A percentile compares a stretch with the other conserved stretches of the same genome.
These are phyloP conservation scores for Camponotus fellah DNA, from an alignment of 2,888 invertebrate species.

Conservation along the genomic window DNA sequence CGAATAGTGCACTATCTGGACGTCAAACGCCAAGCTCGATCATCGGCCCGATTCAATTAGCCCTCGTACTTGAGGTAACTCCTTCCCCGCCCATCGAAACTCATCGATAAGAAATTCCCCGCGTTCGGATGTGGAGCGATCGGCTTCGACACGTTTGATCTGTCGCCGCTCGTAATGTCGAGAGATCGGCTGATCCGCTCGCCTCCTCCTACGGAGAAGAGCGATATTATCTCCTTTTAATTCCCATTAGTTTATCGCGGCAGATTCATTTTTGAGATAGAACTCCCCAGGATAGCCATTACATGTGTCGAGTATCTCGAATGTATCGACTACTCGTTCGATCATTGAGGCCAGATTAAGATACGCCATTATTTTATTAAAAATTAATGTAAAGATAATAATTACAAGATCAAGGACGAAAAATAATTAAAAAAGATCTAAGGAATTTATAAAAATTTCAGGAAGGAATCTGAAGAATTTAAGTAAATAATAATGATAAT, in stretches of 20 bases:
- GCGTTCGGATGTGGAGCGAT: constrained; percentile 11
- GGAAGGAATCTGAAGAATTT: neutral
- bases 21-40: constrained; percentile 31
- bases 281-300: neutral
- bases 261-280: constrained; percentile 34
- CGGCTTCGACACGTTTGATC: constrained; percentile 36
- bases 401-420: neutral
- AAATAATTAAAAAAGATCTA: neutral
- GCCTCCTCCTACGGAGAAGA: neutral
- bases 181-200: neutral
- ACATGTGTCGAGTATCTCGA: neutral
- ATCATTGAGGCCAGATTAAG: neutral
- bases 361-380: neutral
- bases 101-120: neutral
- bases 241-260: constrained; percentile 35
- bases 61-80: constrained; percentile 19
- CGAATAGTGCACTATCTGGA: constrained; percentile 14
- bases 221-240: constrained; percentile 30
- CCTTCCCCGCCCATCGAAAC: neutral
- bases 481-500: neutral
- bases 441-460: neutral
- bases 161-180: constrained; percentile 24
- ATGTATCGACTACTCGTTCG: neutral
- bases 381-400: neutral
- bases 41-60: constrained; percentile 47